phyloP scores from a whole-genome alignment of 2,113 vertebrate species.

The Argyrosomus japonicus region DNA sequence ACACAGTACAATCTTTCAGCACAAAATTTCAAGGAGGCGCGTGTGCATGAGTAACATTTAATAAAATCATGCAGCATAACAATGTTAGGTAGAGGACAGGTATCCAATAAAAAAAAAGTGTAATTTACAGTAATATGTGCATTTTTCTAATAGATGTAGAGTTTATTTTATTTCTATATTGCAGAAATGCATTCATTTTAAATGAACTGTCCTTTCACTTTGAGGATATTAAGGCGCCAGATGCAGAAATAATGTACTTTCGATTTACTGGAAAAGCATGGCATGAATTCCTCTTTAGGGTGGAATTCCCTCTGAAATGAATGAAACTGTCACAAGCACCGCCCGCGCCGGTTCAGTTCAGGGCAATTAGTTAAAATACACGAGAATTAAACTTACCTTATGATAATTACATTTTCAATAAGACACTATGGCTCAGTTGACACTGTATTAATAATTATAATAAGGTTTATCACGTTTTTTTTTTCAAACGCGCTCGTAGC shows the following conservation, averaged over 20 bases:
- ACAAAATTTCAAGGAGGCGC: not conserved
- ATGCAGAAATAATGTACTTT: not conserved
- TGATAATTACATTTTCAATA: not conserved
- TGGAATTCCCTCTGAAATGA: not conserved
- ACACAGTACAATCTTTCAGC: not conserved
- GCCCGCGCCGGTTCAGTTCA: not conserved
- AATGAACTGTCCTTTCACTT: not conserved
- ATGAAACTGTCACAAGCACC: not conserved
- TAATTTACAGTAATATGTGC: not conserved
- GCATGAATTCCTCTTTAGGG: slow-evolving; percentile 28
- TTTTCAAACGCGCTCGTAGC: rapidly evolving
- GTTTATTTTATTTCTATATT: not conserved
- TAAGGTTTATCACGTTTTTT: not conserved
- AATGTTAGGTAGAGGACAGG: not conserved
- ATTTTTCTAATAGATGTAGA: not conserved
- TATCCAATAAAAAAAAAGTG: not conserved
- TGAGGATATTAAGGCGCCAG: not conserved
- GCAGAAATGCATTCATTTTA: not conserved
- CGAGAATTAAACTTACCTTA: too few species aligned
- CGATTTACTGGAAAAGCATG: not conserved
- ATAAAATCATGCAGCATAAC: not conserved
- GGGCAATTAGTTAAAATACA: not conserved
- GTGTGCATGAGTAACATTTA: not conserved
- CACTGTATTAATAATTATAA: not conserved
- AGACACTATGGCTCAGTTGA: rapidly evolving